These are phyloP conservation scores for Coboldia fuscipes DNA, from an alignment of 1,140 invertebrate species.

Conservation along the genomic window DNA sequence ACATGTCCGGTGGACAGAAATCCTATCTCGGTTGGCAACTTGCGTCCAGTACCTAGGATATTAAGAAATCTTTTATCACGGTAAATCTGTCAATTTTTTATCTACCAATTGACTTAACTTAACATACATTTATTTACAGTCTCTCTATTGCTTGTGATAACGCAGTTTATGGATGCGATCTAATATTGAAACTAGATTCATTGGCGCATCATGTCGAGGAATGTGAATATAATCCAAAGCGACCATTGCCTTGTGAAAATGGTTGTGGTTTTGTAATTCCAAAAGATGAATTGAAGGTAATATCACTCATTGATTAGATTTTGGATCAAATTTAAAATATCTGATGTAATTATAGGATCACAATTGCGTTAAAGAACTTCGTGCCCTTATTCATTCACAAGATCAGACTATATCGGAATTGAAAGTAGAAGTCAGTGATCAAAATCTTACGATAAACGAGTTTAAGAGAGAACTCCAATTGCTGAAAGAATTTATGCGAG, in stretches of 20 bases:
- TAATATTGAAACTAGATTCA: conserved; percentile 68
- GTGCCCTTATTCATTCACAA: conserved; percentile 64
- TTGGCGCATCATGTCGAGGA: conserved; percentile 66
- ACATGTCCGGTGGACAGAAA: conserved; percentile 87
- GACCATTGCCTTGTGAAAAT: conserved; percentile 76
- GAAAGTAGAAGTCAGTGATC: conserved; percentile 65
- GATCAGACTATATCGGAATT: conserved; percentile 67
- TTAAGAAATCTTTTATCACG: conserved; percentile 74
- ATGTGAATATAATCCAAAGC: conserved; percentile 86
- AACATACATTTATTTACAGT: conserved; percentile 21
- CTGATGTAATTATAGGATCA: too few species aligned
- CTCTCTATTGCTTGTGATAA: conserved; percentile 82
- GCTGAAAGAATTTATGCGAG: conserved; percentile 74
- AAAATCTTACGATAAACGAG: conserved; percentile 69
- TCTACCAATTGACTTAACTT: neutral
- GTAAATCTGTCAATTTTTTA: conserved; percentile 14
- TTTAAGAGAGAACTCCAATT: conserved; percentile 72
- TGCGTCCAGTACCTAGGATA: conserved; percentile 79
- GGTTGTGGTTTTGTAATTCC: conserved; percentile 85
- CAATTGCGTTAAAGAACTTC: conserved; percentile 76
- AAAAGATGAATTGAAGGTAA: conserved; percentile 67
- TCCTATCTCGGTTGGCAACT: conserved; percentile 61
- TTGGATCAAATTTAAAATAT: neutral
- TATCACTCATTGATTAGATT: conserved; percentile 13
- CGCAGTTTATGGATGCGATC: conserved; percentile 61